Evolutionary conservation across 1,140 invertebrate species (phyloP).

Genomic region (Zaprionus ghesquierei): DNA sequence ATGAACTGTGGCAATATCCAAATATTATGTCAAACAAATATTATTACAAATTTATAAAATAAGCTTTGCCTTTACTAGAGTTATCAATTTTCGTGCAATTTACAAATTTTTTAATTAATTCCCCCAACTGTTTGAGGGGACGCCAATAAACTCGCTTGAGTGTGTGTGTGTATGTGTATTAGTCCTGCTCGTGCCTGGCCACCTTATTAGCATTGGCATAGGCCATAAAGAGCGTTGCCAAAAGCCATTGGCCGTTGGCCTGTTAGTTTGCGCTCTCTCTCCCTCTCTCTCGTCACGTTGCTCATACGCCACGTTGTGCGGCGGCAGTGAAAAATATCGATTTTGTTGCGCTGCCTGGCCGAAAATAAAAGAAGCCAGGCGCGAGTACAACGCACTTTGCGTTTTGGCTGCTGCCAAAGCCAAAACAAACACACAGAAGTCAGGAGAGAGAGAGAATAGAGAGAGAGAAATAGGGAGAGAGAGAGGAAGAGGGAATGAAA

Average conservation of each 20-base stretch:
- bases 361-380: constrained; percentile 10
- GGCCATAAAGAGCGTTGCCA: background rate
- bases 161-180: background rate
- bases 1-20: background rate
- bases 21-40: background rate
- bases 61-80: background rate
- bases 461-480: constrained; percentile 10
- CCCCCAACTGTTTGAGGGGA: background rate
- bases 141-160: background rate
- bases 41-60: background rate
- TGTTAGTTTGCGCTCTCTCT: background rate
- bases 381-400: constrained; percentile 73
- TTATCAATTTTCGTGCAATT: background rate
- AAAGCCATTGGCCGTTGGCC: background rate
- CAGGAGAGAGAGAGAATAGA: constrained; percentile 22
- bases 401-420: constrained; percentile 59
- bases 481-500: constrained; percentile 33
- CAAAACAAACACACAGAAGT: constrained; percentile 44
- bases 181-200: background rate
- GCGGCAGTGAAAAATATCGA: constrained; percentile 37
- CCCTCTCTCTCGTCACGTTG: constrained; percentile 13
- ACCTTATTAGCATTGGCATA: background rate
- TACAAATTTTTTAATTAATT: background rate
- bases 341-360: constrained; percentile 38
- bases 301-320: constrained; percentile 41